Base-by-base conservation (phyloP, 2,113 vertebrate species). In the Prionailurus bengalensis region DNA sequence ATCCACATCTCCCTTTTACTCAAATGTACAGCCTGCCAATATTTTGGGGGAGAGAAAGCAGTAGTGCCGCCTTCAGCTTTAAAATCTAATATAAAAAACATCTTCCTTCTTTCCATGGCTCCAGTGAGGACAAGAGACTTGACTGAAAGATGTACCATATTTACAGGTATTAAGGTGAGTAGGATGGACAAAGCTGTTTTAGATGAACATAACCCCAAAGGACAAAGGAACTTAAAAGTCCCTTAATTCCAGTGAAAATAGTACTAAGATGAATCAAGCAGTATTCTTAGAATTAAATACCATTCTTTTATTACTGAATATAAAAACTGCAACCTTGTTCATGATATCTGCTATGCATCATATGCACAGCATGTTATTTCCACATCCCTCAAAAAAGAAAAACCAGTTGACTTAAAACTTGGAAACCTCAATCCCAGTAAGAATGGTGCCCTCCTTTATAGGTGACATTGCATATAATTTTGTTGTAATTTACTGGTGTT, bases 391-490 rank as follows among this genome's bases (percentile, higher is more conserved):
- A 14, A 25, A 79, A 79, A 53, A 27, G 19, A 65, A 31, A 89
- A 80, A 68, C 7, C 0, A 25, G 27, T 33, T 53, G 25, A 58
- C 4, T 16, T 39, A 61, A 55, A 71, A 53, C 25, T 23, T n/a
- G 61, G 68, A 94, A 85, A 48, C 3, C 23, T 21, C 10, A 55
- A 13, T 63, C 17, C 0, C 25, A 19, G 15, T 14, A 66, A 36
- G 16, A 91, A 80, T 0, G 3, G 36, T 0, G 7, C 1, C 13
- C 11, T 33, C 13, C 4, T 31, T 14, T 4, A 25, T 9, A 63
- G 0, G 8, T 61, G 9, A 7, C 4, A 58, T 8, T 27, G 5
- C 51, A 11, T 0, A 0, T 29, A 48, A 76, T 7, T 36, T 51
- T 39, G 21, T n/a, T 53, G 8, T 21, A 27, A 7, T 80, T 89